Evolutionary conservation across 2,888 invertebrate genomes (phyloP).

Genomic region (Silvanus unidentatus): DNA sequence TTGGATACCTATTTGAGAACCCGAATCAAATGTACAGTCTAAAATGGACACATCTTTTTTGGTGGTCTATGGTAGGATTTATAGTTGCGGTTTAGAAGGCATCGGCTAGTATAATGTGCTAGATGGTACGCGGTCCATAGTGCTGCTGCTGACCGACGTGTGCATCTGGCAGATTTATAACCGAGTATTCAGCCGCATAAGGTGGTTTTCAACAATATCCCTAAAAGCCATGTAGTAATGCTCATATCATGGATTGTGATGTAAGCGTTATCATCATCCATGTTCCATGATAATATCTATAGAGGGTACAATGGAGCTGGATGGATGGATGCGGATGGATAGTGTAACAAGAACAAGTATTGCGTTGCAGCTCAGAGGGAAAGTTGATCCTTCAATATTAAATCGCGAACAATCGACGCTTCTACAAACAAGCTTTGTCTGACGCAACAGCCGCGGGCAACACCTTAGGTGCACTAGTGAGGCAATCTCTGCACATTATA

Average conservation of each 20-base stretch:
- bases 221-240: constrained; percentile 2
- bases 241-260: constrained; percentile 5
- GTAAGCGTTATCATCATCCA: constrained; percentile 3
- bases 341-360: constrained; percentile 10
- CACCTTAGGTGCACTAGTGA: constrained; percentile 41
- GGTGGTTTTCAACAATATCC: constrained; percentile 18
- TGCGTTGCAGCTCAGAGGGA: constrained; percentile 14
- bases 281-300: constrained; percentile 2
- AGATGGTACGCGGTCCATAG: constrained; percentile 21
- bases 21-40: background rate
- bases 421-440: constrained; percentile 33
- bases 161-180: constrained; percentile 43
- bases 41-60: constrained; percentile 2
- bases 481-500: constrained; percentile 41
- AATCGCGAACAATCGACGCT: constrained; percentile 32
- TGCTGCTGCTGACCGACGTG: constrained; percentile 40
- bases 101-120: constrained; percentile 24
- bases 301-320: constrained; percentile 1
- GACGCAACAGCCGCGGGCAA: constrained; percentile 34
- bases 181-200: constrained; percentile 30
- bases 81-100: constrained; percentile 26
- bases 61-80: constrained; percentile 15
- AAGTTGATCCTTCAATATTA: constrained; percentile 33
- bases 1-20: background rate
- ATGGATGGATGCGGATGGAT: background rate